Evolutionary conservation across 2,113 vertebrate species (phyloP), one percentile per base, ranked within the genome.

Genomic region (Uropsilus gracilis): DNA sequence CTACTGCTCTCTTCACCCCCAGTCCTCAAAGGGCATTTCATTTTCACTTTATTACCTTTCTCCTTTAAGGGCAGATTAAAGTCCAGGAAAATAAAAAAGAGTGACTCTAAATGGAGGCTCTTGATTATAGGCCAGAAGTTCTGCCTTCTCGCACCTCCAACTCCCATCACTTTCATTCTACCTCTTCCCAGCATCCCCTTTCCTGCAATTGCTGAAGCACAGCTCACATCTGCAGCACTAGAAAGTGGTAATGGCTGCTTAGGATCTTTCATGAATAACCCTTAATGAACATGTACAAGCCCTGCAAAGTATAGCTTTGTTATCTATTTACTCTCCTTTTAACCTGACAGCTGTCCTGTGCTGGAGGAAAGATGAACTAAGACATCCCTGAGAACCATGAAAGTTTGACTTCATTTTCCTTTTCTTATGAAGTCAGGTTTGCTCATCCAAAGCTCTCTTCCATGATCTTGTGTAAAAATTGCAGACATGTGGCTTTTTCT

Each of bases 21-120:
- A 8, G 2, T 0, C 50, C 96, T 92, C 80, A 66, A 91, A 95
- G 94, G 94, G 83, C 48, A 20, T 72, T 92, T 93, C 48, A 83
- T 90, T 97, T 97, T 91, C 94, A 82, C 89, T 94, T 18, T 96
- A 85, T 96, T 30, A 6, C 94, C 95, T 97, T 98, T 96, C 94
- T 83, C 64, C 92, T 98, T 94, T 82, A 24, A 72, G 55, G 91
- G 96, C 96, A 96, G 94, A 94, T 95, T 92, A 95, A 96, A 64
- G 68, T 94, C 94, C 18, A 77, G 68, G 69, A 26, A 9, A n/a
- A n/a, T n/a, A n/a, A 32, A 22, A 64, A 96, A 94, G 92, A 37
- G 84, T 39, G 39, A 2, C 94, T 95, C 59, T 92, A 85, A 90
- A 90, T 92, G 37, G 55, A 78, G 1, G 80, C 90, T 91, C 89